These are phyloP conservation scores for Platynereis dumerilii DNA, from an alignment of 2,888 invertebrate species.

Conservation along the genomic window DNA sequence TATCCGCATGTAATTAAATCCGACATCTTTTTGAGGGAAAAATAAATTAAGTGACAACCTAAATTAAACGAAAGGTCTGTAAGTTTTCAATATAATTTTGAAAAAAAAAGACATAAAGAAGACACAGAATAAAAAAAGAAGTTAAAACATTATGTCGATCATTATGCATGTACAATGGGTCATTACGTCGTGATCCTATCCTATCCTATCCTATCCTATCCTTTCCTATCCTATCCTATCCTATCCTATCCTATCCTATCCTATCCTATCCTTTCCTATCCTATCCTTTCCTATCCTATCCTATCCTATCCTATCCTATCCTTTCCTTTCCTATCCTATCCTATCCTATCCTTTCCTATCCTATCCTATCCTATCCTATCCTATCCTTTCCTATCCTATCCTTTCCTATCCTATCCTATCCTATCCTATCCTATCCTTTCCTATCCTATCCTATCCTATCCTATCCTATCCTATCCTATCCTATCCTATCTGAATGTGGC, in stretches of 20 bases:
- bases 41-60: too few relatives aligned
- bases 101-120: too few relatives aligned
- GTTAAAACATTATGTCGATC: too few relatives aligned
- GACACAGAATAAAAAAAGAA: too few relatives aligned
- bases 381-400: conserved; percentile 1
- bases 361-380: conserved; percentile 11
- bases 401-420: conserved; percentile 2
- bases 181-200: too few relatives aligned
- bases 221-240: conserved; percentile 11
- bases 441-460: conserved; percentile 4
- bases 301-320: conserved; percentile 13
- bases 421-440: conserved; percentile 2
- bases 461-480: conserved; percentile 4
- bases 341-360: conserved; percentile 14
- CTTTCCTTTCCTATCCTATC: conserved; percentile 18
- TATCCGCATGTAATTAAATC: too few relatives aligned
- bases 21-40: too few relatives aligned
- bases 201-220: conserved; percentile 5
- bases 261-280: conserved; percentile 14
- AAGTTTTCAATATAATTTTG: too few relatives aligned
- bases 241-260: conserved; percentile 13
- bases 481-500: conserved; percentile 4
- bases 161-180: too few relatives aligned
- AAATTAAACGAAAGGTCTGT: too few relatives aligned
- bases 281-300: conserved; percentile 14